Conservation (phyloP, 2,888 invertebrate genomes). For the Zaprionus bogoriensis region DNA sequence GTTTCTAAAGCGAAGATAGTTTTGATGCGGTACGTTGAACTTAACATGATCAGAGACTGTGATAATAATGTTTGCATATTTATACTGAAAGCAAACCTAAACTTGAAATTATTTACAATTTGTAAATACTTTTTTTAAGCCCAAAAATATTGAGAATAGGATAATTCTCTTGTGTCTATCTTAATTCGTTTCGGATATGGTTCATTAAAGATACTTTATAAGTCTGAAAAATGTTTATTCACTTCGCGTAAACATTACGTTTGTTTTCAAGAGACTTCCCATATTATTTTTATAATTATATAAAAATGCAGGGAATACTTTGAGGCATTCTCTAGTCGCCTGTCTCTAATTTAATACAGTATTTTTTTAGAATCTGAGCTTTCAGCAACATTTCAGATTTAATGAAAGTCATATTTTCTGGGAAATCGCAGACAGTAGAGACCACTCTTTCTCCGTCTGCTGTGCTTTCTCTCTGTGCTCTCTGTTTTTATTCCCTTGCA, state of each 20-base stretch:
- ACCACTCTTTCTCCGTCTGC: background rate
- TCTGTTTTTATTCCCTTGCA: conserved; percentile 14
- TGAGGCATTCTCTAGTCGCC: too few species aligned
- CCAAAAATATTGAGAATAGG: too few species aligned
- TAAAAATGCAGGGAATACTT: background rate
- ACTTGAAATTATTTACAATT: too few species aligned
- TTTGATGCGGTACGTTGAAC: conserved; percentile 26
- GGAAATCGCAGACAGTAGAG: background rate
- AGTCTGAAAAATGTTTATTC: background rate
- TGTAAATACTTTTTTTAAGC: too few species aligned
- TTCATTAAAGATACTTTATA: background rate
- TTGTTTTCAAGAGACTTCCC: background rate
- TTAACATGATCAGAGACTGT: too few species aligned
- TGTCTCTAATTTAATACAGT: background rate
- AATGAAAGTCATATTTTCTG: conserved; percentile 5
- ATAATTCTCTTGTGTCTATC: too few species aligned
- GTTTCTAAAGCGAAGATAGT: conserved; percentile 4
- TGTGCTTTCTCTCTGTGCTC: background rate
- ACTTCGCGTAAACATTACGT: background rate
- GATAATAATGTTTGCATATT: too few species aligned
- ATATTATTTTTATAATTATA: background rate
- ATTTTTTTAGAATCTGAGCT: background rate
- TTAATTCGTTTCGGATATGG: background rate
- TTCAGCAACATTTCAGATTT: background rate
- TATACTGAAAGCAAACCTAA: too few species aligned